Evolutionary conservation across 2,888 invertebrate species (phyloP), one percentile per base, ranked within the genome.

Genomic region (Heliothis peltigera): DNA sequence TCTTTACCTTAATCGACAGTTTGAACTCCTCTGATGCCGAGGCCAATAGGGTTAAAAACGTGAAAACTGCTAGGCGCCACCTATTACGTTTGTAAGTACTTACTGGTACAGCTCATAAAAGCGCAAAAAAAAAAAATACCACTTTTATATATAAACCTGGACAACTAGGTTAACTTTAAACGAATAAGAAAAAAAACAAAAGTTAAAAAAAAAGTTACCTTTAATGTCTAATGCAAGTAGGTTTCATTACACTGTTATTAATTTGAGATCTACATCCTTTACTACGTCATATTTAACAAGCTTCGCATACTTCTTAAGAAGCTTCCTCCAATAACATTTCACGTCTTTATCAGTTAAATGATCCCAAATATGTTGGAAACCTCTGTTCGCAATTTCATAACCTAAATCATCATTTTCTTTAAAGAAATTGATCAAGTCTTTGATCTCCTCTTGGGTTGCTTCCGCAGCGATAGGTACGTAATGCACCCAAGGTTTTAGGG

Each of bases 401-500:
- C 97, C 97, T 52, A 98, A 77, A 0, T 95, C 94, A 85, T 99
- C 98, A 90, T 99, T 96, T 59, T 96, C 92, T 80, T 95, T 95
- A 21, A 97, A 97, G 94, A 98, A 99, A 48, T 96, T 88, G 5
- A 99, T 92, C 21, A 98, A 89, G 51, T 96, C 95, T 81, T 96
- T 95, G n/a, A 98, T 95, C 75, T 98, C 96, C 46, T 96, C 92
- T 89, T 97, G 95, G 21, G 93, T 96, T 25, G 96, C 96, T 72
- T 95, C 96, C 5, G 96, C 86, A 46, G 89, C 92, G 0, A 99
- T 96, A 0, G 99, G 99, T 75, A 99, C 96, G 89, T 98, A 99
- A 92, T 99, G 99, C 44, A 98, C 96, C 99, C 99, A 99, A 0
- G 99, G 99, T 88, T 97, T 97, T 84, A 99, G 91, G 10, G 97